Conservation (phyloP, 2,797 vertebrate species). For the Cuniculus paca region DNA sequence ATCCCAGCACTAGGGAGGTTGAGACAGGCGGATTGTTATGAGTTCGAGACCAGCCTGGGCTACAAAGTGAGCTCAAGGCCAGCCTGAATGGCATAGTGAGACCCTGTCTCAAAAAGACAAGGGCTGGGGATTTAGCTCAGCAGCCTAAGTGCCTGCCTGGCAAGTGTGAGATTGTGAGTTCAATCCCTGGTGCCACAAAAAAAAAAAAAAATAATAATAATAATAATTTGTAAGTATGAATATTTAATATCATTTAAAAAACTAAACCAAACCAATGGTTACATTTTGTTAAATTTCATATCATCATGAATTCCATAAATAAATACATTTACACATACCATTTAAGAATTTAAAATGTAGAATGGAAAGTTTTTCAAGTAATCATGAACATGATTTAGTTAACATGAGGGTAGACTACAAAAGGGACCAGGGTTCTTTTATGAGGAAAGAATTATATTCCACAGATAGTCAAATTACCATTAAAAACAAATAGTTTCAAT, state of each 20-base stretch:
- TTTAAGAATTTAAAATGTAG: neutral
- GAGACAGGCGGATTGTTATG: too few relatives aligned
- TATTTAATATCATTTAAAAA: constrained; percentile 66
- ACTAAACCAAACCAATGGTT: neutral
- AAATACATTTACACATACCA: neutral
- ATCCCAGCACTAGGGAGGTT: too few relatives aligned
- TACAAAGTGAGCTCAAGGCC: too few relatives aligned
- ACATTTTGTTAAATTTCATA: neutral
- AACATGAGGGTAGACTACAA: neutral
- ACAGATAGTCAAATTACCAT: neutral
- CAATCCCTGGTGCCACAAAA: too few relatives aligned
- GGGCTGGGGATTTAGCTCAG: too few relatives aligned
- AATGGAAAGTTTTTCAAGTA: constrained; percentile 34
- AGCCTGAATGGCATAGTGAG: too few relatives aligned
- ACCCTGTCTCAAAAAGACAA: too few relatives aligned
- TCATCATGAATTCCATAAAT: neutral
- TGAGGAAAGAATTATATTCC: neutral
- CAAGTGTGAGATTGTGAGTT: too few relatives aligned
- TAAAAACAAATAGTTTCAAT: neutral
- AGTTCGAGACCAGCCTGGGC: too few relatives aligned
- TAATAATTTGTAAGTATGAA: constrained; percentile 79
- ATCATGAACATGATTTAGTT: constrained; percentile 12
- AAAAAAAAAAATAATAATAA: too few relatives aligned
- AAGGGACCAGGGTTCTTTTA: neutral
- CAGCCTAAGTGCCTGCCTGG: too few relatives aligned